Evolutionary conservation across 2,888 invertebrate species (phyloP), one percentile per base, ranked within the genome.

Genomic region (Villa cingulata): DNA sequence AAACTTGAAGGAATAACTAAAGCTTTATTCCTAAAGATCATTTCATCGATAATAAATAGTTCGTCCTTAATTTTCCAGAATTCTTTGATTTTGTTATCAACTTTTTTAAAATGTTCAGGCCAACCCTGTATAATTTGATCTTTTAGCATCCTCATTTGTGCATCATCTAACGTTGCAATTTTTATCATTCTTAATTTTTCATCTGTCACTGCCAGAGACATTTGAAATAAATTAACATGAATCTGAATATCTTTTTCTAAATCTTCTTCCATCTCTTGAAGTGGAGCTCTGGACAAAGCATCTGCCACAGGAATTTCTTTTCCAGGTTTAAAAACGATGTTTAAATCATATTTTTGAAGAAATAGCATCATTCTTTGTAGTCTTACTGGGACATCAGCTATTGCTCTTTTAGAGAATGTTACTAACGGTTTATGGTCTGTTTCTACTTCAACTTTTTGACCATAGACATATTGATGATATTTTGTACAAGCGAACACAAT

Each of bases 31-130:
- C 50, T 53, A 48, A 55, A 59, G 36, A 56, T 32, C 42, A 59
- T 42, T 29, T 42, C 49, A 36, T 58, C 45, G 40, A 56, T 54
- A 15, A 56, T 39, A 48, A 42, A 48, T 10, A 58, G 41, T n/a
- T 57, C 53, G 48, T 54, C 51, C 49, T 53, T 55, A 38, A 51
- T 45, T 43, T 57, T 56, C 48, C 52, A 59, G 51, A 54, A 60
- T 16, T 48, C 46, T 51, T 54, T 15, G 55, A 27, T 20, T 53
- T 46, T 29, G 23, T 17, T 55, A 5, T 45, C 39, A 14, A 18
- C 15, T 39, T 42, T 19, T 51, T 34, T 45, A 37, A 3, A 34
- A n/a, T n/a, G n/a, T n/a, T n/a, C 18, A 19, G 57, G 57, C 55
- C 54, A 56, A 10, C 53, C 54, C 18, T 43, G 10, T 17, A 19